Conservation (phyloP, 2,888 invertebrate genomes). For the Margaritifera margaritifera region DNA sequence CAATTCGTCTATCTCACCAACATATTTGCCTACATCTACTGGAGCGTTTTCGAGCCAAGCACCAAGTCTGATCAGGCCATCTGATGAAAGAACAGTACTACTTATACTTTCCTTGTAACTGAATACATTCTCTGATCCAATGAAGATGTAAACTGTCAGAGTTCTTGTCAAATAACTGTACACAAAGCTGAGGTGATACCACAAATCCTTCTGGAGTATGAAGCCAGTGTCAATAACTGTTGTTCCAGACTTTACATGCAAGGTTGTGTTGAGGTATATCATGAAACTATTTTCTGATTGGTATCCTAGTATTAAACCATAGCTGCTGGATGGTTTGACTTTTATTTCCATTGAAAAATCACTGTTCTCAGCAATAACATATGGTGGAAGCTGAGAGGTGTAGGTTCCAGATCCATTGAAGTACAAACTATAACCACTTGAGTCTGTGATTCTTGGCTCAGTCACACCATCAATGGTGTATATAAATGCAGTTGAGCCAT, state of each 20-base stretch:
- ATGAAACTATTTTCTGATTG: slow-evolving; percentile 20
- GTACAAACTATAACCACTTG: slow-evolving; percentile 30
- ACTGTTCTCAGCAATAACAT: not conserved
- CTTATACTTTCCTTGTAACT: not conserved
- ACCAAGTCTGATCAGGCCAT: slow-evolving; percentile 36
- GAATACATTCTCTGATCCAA: not conserved
- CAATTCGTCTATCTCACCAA: slow-evolving; percentile 34
- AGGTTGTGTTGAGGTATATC: slow-evolving; percentile 21
- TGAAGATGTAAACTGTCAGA: slow-evolving; percentile 10
- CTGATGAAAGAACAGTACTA: slow-evolving; percentile 14
- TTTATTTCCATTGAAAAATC: slow-evolving; percentile 18
- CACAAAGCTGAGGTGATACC: slow-evolving; percentile 40
- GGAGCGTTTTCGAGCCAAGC: slow-evolving; percentile 35
- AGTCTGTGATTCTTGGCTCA: slow-evolving; percentile 23
- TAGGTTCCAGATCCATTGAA: slow-evolving; percentile 37
- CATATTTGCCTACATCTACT: slow-evolving; percentile 18
- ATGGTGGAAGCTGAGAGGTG: slow-evolving; percentile 18
- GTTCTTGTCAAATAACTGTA: slow-evolving; percentile 14
- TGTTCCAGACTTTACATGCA: slow-evolving; percentile 21
- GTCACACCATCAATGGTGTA: slow-evolving; percentile 7
- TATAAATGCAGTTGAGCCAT: slow-evolving; percentile 20
- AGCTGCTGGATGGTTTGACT: slow-evolving; percentile 9
- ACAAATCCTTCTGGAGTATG: slow-evolving; percentile 12
- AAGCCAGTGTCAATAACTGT: slow-evolving; percentile 16
- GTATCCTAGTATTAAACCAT: slow-evolving; percentile 35